Evolutionary conservation across 2,888 invertebrate species (phyloP).

Genomic region (Parascotia fuliginaria): DNA sequence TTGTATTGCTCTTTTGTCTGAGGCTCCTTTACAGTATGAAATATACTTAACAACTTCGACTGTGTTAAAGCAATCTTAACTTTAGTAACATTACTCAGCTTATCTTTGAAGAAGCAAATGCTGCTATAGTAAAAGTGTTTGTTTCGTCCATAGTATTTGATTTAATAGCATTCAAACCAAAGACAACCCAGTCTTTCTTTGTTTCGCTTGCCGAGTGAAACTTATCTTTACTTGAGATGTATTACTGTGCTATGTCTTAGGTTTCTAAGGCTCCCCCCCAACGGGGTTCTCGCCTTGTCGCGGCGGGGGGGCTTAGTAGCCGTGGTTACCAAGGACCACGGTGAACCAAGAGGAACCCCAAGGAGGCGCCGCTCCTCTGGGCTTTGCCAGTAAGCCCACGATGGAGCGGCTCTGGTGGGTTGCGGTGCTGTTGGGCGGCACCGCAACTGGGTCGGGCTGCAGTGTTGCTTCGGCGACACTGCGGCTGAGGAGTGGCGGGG

Average conservation of each 20-base stretch:
- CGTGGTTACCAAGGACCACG: no score
- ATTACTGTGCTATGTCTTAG: background rate
- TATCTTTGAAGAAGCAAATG: conserved; percentile 19
- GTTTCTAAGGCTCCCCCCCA: background rate
- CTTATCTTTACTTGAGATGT: background rate
- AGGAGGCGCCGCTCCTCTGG: no score
- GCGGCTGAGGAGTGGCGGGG: no score
- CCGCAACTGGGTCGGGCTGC: no score
- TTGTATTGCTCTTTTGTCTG: conserved; percentile 10
- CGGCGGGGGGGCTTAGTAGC: no score
- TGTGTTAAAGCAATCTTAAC: conserved; percentile 24
- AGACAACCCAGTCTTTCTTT: background rate
- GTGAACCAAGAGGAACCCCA: no score
- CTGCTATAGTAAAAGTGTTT: conserved; percentile 9
- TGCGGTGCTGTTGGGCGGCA: no score
- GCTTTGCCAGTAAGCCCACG: no score
- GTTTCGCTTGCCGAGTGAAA: background rate
- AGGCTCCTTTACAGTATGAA: conserved; percentile 9
- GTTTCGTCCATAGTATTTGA: background rate
- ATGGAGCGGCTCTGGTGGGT: no score
- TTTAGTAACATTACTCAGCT: conserved; percentile 24
- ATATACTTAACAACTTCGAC: conserved; percentile 20
- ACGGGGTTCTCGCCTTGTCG: no score
- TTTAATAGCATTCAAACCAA: background rate
- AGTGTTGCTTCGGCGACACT: no score